Evolutionary conservation across 2,888 invertebrate species (phyloP), one percentile per base, ranked within the genome.

Genomic region (Mamestra brassicae): DNA sequence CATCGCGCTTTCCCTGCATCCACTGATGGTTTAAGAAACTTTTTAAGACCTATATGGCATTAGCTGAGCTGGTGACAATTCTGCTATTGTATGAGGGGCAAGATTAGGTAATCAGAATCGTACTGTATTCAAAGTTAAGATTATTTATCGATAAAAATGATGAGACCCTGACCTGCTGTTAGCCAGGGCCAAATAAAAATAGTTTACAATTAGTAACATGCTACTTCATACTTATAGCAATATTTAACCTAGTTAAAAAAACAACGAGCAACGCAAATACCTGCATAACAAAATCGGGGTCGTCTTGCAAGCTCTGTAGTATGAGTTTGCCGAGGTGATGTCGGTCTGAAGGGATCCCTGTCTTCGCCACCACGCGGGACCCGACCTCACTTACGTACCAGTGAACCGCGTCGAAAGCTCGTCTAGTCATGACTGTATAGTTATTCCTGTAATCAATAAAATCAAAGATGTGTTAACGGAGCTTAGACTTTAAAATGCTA

Each of bases 291-390:
- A 91, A 92, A n/a, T 92, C 90, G 0, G 92, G 94, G 1, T 89
- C 90, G 67, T 93, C 92, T 63, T 89, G 90, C 4, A 94, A 84
- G 73, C 91, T 86, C 26, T 90, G 90, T 71, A 93, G 80, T 54
- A 94, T 85, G 0, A 95, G 85, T 81, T 95, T 95, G 4, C 95
- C 95, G 4, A 95, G 81, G 71, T 95, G 95, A 54, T 88, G 82
- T 50, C 93, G 81, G 78, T 95, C 95, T 17, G 84, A 76, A 0
- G 94, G 90, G 11, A 89, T 90, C 1, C 94, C 92, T 0, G 92
- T 85, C 61, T 91, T 81, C 0, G 93, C 93, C 4, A 95, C 90
- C 1, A 95, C 80, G 0, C 88, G 86, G 0, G 92, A 86, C 0
- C 87, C 84, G 34, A 94, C n/a, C 7, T 92, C 93, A 4, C 76